Base-by-base conservation (phyloP, 2,797 vertebrate genomes). In the Rhynchonycteris naso region DNA sequence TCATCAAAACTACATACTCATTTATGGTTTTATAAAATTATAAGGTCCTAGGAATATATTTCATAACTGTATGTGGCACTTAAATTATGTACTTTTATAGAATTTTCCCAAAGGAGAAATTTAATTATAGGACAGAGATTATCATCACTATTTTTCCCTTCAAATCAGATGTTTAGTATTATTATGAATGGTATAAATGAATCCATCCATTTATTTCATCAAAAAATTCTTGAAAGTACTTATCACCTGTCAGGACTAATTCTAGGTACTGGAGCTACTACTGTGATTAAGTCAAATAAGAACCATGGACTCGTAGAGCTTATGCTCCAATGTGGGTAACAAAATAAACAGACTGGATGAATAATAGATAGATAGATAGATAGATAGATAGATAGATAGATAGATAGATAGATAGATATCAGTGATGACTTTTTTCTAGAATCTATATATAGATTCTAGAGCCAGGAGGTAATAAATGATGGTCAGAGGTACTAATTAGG, bases 1-100 rank as follows among this genome's bases (percentile, higher is more conserved):
- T 90, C 69, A 88, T 95, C 69, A 38, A 90, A 93, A 87, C 50
- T 91, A 58, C n/a, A 90, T 65, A 68, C 86, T 82, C 5, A 47
- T 65, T 76, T 88, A 71, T 58, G 74, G 33, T 66, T 92, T 84
- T 86, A n/a, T 79, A 84, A 91, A 94, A 94, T 72, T 89, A 82
- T 71, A 76, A 88, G 82, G 88, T 80, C 59, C 15, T 71, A 52
- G 30, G 28, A 91, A 95, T 54, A 26, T 65, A 91, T 94, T 94
- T 80, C 38, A 66, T 91, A 91, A 88, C 54, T 74, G 28, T 52
- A 65, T 52, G 30, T 50, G 43, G 26, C 24, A 56, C 52, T 66
- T 76, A 66, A 80, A 95, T 91, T 43, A 84, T 58, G 11, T 80
- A 78, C 50, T 94, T 89, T 76, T 80, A 63, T 82, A 35, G 83